phyloP scores from a whole-genome alignment of 2,888 invertebrate genomes.

The Tipula unca region DNA sequence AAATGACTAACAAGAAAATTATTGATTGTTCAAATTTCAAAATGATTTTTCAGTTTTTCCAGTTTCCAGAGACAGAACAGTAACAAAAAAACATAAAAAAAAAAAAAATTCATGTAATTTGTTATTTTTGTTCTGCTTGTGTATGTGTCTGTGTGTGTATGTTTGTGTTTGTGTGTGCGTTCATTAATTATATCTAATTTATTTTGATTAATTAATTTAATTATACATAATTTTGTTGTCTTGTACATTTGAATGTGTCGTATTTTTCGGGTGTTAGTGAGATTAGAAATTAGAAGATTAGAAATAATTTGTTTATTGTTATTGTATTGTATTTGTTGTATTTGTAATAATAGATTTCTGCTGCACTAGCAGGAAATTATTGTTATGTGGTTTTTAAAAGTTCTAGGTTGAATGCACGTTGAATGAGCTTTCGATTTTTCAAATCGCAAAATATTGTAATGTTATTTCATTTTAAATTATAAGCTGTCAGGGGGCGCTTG shows the following conservation, averaged over 20 bases:
- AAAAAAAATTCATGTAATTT: neutral
- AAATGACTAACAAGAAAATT: neutral
- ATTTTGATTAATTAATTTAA: constrained; percentile 8
- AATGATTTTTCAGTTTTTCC: constrained; percentile 1
- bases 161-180: neutral
- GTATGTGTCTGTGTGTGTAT: too few relatives aligned
- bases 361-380: too few relatives aligned
- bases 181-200: neutral
- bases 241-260: neutral
- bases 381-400: too few relatives aligned
- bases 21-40: constrained; percentile 14
- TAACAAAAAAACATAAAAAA: neutral
- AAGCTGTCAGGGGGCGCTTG: too few relatives aligned
- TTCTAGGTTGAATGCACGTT: too few relatives aligned
- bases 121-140: neutral
- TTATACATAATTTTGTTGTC: neutral
- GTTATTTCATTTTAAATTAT: too few relatives aligned
- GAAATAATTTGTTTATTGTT: neutral
- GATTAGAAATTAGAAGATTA: neutral
- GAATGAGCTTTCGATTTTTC: too few relatives aligned
- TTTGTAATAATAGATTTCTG: too few relatives aligned
- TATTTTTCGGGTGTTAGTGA: neutral
- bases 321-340: too few relatives aligned
- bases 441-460: too few relatives aligned
- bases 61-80: neutral